Conservation (phyloP, 1,140 invertebrate species). For the Anoplophora glabripennis region DNA sequence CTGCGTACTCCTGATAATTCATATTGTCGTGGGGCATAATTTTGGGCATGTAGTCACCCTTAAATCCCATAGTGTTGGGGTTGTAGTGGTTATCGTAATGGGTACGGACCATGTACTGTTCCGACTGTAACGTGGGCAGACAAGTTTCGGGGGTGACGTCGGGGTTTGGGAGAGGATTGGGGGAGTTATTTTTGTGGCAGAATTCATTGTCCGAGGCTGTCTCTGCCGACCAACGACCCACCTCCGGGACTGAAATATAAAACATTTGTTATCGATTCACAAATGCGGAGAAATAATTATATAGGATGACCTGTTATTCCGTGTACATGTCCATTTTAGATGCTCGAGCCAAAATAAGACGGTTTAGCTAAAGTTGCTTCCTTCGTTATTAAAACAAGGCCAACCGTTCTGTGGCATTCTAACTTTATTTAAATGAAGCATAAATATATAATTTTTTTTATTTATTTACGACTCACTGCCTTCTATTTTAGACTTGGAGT, state of each 20-base stretch:
- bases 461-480: no score
- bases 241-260: slow-evolving; percentile 52
- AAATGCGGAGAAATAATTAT: no score
- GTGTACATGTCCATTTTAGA: no score
- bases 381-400: no score
- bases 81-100: slow-evolving; percentile 56
- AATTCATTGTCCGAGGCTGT: slow-evolving; percentile 72
- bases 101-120: slow-evolving; percentile 49
- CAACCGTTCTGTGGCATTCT: no score
- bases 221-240: slow-evolving; percentile 73
- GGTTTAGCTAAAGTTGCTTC: no score
- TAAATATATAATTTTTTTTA: no score
- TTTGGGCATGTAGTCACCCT: slow-evolving; percentile 51
- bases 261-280: no score
- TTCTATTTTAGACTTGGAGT: no score
- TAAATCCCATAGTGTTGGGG: slow-evolving; percentile 51
- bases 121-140: slow-evolving; percentile 52
- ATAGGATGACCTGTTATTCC: no score
- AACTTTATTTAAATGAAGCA: no score
- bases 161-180: slow-evolving; percentile 70
- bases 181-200: slow-evolving; percentile 65
- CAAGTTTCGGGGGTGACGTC: slow-evolving; percentile 63
- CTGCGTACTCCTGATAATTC: slow-evolving; percentile 60
- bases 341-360: no score
- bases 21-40: slow-evolving; percentile 56